Evolutionary conservation across 1,140 invertebrate species (phyloP), one percentile per base, ranked within the genome.

Genomic region (Augochlora pura): DNA sequence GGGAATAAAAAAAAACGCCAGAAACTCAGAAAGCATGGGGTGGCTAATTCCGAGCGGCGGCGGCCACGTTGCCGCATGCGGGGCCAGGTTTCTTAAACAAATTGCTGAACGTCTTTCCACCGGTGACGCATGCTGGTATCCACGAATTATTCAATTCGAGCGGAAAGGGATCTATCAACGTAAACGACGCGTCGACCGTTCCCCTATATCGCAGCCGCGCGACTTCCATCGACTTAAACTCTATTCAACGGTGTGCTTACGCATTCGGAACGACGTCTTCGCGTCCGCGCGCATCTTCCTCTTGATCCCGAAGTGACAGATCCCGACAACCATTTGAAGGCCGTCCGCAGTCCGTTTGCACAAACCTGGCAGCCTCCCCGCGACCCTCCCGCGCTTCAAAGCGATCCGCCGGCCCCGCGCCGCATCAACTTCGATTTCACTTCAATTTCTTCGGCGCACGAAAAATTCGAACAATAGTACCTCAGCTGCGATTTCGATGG

Each of bases 241-340:
- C 32, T 32, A 32, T 4, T 32, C 32, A 32, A 32, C 32, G 32
- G 32, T 32, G 32, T 32, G 90, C 88, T 92, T 88, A 92, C 90
- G 86, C 85, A 91, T 91, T 64, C 80, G 85, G 39, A 90, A 87
- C 6, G 80, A 77, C 38, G 81, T 72, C 60, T 85, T 88, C 67
- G 77, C 71, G 27, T 90, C 90, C 0, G 83, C 87, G 68, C 90
- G 89, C 88, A 90, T 89, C 78, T 87, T 90, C 81, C 84, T 90
- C 74, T 89, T 91, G 57, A 70, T 82, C 9, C 81, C 83, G 77
- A 88, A 91, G 21, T 88, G 77, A 81, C 73, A 90, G 75, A 87
- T 87, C 14, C 91, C 88, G 52, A 89, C 83, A 66, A 91, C 88
- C 91, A 92, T 91, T 84, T 68, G 70, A 65, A 81, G 39, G 49